These are phyloP conservation scores for Glyptemys insculpta DNA, from an alignment of 2,797 vertebrate genomes.

Conservation along the genomic window DNA sequence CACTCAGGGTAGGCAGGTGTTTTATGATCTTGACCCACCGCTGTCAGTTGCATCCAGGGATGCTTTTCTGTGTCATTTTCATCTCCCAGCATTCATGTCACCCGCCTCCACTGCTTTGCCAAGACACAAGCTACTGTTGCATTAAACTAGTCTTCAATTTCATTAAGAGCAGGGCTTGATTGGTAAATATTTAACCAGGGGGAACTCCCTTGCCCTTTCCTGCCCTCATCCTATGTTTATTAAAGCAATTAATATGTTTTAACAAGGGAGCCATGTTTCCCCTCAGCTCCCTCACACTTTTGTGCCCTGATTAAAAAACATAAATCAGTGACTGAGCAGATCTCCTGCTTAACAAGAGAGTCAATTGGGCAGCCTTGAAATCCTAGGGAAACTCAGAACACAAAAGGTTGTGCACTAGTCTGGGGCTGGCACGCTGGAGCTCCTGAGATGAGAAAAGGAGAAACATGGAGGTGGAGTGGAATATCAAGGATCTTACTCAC, in stretches of 20 bases:
- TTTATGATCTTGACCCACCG: neutral
- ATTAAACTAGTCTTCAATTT: neutral
- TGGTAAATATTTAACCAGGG: slow-evolving; percentile 52
- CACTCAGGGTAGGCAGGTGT: neutral
- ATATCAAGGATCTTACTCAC: neutral
- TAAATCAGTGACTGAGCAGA: slow-evolving; percentile 58
- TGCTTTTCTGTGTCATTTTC: accelerated
- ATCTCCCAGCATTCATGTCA: neutral
- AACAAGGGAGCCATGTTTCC: slow-evolving; percentile 58
- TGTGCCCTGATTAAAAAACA: slow-evolving; percentile 73
- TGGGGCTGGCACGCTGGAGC: accelerated
- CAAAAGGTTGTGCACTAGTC: accelerated
- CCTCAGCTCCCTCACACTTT: slow-evolving; percentile 29
- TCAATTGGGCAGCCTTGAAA: neutral
- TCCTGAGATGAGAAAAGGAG: neutral
- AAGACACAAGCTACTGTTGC: neutral
- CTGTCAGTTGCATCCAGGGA: neutral
- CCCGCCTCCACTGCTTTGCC: neutral
- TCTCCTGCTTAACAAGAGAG: neutral
- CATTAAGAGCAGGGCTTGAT: slow-evolving; percentile 45
- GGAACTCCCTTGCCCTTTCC: slow-evolving; percentile 13
- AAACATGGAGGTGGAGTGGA: neutral
- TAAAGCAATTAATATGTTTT: slow-evolving; percentile 79
- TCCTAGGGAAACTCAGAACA: neutral
- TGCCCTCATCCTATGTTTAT: slow-evolving; percentile 65